Conservation (phyloP, 1,140 invertebrate species). For the Oscheius sp. region DNA sequence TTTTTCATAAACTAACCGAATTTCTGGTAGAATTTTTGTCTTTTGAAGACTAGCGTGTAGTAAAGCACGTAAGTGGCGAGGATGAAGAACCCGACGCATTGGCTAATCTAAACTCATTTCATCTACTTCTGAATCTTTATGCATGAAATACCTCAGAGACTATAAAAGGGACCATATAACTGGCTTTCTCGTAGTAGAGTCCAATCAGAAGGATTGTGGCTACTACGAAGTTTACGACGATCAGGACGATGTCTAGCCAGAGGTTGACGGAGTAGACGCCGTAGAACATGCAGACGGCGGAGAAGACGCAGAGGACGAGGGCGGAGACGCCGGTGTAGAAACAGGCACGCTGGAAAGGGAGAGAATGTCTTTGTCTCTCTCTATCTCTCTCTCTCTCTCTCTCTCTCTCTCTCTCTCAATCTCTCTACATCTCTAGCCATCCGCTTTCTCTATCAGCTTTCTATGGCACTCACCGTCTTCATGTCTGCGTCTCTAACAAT, state of each 20-base stretch:
- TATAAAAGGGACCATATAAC: conserved; percentile 3
- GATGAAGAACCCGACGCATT: conserved; percentile 20
- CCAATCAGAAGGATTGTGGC: background rate
- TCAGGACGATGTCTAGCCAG: conserved; percentile 9
- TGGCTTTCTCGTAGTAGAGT: background rate
- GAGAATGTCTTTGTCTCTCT: too few species aligned
- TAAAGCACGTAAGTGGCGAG: conserved; percentile 3
- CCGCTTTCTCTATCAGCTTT: too few species aligned
- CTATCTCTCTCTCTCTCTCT: too few species aligned
- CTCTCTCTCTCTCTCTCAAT: too few species aligned
- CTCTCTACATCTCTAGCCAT: too few species aligned
- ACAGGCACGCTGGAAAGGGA: background rate
- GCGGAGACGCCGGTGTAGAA: conserved; percentile 10
- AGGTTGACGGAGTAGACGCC: conserved; percentile 21
- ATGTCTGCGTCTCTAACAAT: too few species aligned
- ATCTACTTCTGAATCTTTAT: background rate
- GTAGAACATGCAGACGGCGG: background rate
- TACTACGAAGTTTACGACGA: background rate
- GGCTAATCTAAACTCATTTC: conserved; percentile 1
- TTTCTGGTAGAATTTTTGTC: background rate
- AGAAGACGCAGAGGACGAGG: conserved; percentile 5
- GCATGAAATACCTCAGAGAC: conserved; percentile 8
- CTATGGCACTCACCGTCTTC: too few species aligned
- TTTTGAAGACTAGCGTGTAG: background rate
- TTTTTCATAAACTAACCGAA: conserved; percentile 11